Evolutionary conservation across 2,888 invertebrate species (phyloP).

Genomic region (Thumatha senex): DNA sequence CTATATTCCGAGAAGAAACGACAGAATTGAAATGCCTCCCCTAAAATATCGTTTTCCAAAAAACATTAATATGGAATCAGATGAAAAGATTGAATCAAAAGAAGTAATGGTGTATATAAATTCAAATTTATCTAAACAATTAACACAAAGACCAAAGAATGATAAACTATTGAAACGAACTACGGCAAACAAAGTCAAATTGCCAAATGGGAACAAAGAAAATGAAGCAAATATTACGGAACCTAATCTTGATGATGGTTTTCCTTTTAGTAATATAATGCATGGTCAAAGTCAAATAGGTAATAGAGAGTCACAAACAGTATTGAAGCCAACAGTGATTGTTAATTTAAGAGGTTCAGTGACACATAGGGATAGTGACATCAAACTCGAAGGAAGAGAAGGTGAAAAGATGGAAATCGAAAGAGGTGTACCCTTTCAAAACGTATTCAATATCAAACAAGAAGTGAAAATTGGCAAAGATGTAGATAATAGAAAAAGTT

Average conservation of each 20-base stretch:
- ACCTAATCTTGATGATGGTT: constrained; percentile 34
- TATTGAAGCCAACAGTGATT: constrained; percentile 76
- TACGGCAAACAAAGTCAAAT: constrained; percentile 43
- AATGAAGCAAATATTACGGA: constrained; percentile 34
- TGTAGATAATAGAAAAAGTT: constrained; percentile 13
- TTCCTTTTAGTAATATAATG: constrained; percentile 65
- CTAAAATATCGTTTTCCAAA: constrained; percentile 70
- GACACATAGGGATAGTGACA: constrained; percentile 66
- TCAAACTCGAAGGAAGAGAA: constrained; percentile 58
- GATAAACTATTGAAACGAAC: constrained; percentile 32
- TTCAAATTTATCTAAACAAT: constrained; percentile 25
- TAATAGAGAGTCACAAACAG: constrained; percentile 73
- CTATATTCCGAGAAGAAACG: constrained; percentile 70
- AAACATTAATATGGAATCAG: constrained; percentile 28
- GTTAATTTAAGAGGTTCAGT: constrained; percentile 73
- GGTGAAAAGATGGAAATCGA: constrained; percentile 33
- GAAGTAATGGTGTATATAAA: constrained; percentile 64
- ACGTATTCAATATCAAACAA: constrained; percentile 75
- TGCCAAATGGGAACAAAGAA: constrained; percentile 37
- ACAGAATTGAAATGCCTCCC: constrained; percentile 71
- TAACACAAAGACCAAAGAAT: constrained; percentile 59
- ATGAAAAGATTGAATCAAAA: constrained; percentile 40
- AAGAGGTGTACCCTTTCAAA: constrained; percentile 48
- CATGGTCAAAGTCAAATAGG: constrained; percentile 76
- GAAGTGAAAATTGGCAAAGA: constrained; percentile 67